Evolutionary conservation across 2,797 vertebrate species (phyloP), one percentile per base, ranked within the genome.

Genomic region (Rhyacichthys aspro): DNA sequence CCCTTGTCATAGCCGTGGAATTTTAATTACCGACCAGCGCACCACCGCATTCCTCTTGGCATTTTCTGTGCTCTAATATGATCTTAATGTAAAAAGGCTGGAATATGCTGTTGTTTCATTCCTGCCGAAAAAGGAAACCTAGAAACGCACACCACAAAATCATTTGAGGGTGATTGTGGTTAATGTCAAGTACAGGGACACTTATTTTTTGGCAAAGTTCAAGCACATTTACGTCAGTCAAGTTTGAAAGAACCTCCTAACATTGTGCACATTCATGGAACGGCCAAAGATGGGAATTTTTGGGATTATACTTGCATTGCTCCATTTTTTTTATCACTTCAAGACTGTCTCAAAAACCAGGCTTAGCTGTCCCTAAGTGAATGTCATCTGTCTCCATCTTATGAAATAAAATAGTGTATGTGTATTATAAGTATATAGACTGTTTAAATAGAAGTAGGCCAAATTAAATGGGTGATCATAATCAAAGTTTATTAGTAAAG

Each of bases 1-100:
- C 66, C 71, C 76, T 70, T 72, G 76, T 89, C 85, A 86, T 78
- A 59, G 75, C 67, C 9, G 48, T 72, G 86, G 88, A 89, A 89
- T 89, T 84, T 89, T 84, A 89, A 91, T 89, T 77, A 79, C 76
- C 73, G 61, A 59, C 68, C 75, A 77, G 72, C 48, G 34, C 77
- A 70, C 85, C 75, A 62, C 79, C 72, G 38, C 75, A 67, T 63
- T 85, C 84, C 42, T 36, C 74, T 84, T 82, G 68, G 76, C 78
- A 84, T 86, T 81, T 85, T 81, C 73, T 71, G 54, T 45, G 66
- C 55, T 82, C 67, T 77, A 67, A 72, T 76, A 67, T 74, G 79
- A 86, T 81, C 71, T 83, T 67, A 58, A 74, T 9, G 62, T 71
- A 67, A 56, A 79, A 60, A 76, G 59, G 52, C 56, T 70, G 57